Evolutionary conservation across 2,888 invertebrate genomes (phyloP).

Genomic region (Bhutanitis thaidina): DNA sequence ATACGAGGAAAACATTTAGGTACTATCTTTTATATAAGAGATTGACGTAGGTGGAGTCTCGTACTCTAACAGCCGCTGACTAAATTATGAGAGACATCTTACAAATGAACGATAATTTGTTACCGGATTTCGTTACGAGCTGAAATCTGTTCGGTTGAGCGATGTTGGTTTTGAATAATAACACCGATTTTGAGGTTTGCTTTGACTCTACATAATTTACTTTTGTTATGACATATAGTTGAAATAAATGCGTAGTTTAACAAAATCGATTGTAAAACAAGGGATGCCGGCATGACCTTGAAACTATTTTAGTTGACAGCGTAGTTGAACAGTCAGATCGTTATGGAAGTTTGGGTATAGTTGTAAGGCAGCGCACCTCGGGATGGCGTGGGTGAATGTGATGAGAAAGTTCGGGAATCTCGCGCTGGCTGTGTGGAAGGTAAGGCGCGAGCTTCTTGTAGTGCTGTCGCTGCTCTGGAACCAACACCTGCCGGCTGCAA

Average conservation of each 20-base stretch:
- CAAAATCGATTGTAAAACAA: neutral
- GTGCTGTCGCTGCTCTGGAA: constrained; percentile 89
- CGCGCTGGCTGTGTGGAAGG: constrained; percentile 74
- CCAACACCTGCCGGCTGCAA: constrained; percentile 90
- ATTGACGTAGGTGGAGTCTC: constrained; percentile 64
- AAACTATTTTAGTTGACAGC: constrained; percentile 73
- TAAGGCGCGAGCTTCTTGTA: constrained; percentile 85
- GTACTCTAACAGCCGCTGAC: constrained; percentile 37
- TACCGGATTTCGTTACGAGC: constrained; percentile 36
- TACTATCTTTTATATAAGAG: constrained; percentile 54
- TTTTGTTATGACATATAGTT: neutral
- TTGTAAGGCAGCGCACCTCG: constrained; percentile 80
- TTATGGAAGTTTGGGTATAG: constrained; percentile 70
- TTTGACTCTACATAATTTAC: constrained; percentile 5
- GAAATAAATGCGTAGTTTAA: neutral
- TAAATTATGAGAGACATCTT: constrained; percentile 55
- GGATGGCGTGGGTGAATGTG: constrained; percentile 87
- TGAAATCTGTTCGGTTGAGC: constrained; percentile 29
- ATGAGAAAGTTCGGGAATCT: constrained; percentile 62
- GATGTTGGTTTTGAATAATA: constrained; percentile 33
- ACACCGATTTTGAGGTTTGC: constrained; percentile 24
- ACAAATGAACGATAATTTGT: constrained; percentile 58
- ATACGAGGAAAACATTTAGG: constrained; percentile 70
- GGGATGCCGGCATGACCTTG: constrained; percentile 49
- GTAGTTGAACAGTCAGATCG: constrained; percentile 66